Evolutionary conservation across 2,797 vertebrate genomes (phyloP).

Genomic region (Enteromius afrohamiltoni): DNA sequence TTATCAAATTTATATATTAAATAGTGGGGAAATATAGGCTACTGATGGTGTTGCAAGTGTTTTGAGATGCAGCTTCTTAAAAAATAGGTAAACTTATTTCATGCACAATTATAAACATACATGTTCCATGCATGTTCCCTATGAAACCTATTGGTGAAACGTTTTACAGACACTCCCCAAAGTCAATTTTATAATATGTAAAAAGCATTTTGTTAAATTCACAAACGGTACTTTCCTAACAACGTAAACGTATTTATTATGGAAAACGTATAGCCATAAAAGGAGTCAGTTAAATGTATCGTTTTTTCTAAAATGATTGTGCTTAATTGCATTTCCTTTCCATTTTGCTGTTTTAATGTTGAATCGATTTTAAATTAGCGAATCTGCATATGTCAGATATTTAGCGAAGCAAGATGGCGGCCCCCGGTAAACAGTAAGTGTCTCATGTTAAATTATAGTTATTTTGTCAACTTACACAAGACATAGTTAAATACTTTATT

Average conservation of each 20-base stretch:
- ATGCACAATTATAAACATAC: neutral
- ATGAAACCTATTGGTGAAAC: neutral
- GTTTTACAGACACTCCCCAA: neutral
- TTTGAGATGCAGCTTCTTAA: neutral
- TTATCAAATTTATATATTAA: neutral
- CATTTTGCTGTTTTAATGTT: neutral
- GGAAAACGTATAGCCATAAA: neutral
- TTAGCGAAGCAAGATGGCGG: constrained; percentile 80
- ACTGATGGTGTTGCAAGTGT: neutral
- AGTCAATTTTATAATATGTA: neutral
- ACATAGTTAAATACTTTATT: too few relatives aligned
- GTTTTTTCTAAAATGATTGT: neutral
- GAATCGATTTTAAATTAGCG: neutral
- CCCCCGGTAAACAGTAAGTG: constrained; percentile 87
- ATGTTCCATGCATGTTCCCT: neutral
- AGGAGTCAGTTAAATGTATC: neutral
- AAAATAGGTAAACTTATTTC: neutral
- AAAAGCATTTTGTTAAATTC: neutral
- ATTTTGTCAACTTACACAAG: neutral
- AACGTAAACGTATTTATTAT: neutral
- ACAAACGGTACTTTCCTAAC: constrained; percentile 12
- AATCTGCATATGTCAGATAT: constrained; percentile 51
- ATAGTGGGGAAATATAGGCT: neutral
- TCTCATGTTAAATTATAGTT: neutral
- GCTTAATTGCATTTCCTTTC: constrained; percentile 63